These are phyloP conservation scores for Villa cingulata DNA, from an alignment of 2,888 invertebrate species.

Conservation along the genomic window DNA sequence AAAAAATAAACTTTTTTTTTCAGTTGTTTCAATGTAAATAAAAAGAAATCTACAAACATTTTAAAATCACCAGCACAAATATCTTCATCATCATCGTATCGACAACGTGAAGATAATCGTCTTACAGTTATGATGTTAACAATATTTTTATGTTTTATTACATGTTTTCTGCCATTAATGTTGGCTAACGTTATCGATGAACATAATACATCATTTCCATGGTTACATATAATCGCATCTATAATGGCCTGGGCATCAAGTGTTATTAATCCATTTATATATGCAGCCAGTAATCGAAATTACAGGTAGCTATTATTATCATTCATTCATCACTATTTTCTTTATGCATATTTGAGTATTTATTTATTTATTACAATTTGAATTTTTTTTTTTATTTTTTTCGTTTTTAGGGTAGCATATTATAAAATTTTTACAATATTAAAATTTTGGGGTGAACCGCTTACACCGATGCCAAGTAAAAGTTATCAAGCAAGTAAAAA, in stretches of 20 bases:
- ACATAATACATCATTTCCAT: conserved; percentile 51
- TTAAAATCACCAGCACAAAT: background rate
- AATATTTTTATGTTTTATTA: conserved; percentile 73
- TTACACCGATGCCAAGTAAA: conserved; percentile 33
- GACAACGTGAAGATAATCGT: conserved; percentile 53
- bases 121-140: conserved; percentile 75
- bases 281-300: conserved; percentile 77
- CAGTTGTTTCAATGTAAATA: background rate
- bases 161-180: conserved; percentile 80
- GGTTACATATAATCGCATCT: conserved; percentile 69
- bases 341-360: too few species aligned
- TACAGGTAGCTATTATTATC: conserved; percentile 39
- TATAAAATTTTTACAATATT: conserved; percentile 30
- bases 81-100: background rate
- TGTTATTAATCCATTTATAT: conserved; percentile 80
- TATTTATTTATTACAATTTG: background rate
- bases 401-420: conserved; percentile 31
- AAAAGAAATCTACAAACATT: background rate
- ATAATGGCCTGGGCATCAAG: conserved; percentile 82
- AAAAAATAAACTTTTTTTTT: background rate
- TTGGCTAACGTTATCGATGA: conserved; percentile 79
- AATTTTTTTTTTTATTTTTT: too few species aligned
- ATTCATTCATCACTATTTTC: too few species aligned
- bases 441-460: conserved; percentile 34
- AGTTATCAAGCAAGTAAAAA: conserved; percentile 32